Evolutionary conservation across 2,113 vertebrate species (phyloP).

Genomic region (Pelmatolapia mariae): DNA sequence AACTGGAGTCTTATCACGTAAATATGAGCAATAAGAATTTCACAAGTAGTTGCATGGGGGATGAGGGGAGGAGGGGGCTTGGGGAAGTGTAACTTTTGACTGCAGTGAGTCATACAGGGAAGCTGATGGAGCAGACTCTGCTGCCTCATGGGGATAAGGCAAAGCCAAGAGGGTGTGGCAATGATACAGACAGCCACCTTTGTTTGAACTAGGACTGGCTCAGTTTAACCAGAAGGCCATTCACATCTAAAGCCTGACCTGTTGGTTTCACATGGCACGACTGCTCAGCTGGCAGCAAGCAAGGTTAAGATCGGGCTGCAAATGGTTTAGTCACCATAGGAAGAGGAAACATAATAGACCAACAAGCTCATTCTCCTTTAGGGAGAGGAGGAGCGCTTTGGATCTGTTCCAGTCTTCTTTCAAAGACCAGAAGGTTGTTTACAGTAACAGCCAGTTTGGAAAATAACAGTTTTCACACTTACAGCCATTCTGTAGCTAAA

Average conservation of each 20-base stretch:
- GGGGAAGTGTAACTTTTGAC: conserved; percentile 3
- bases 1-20: not conserved
- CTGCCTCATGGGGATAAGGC: conserved; percentile 21
- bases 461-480: not conserved
- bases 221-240: conserved; percentile 37
- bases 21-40: conserved; percentile 17
- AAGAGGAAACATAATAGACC: not conserved
- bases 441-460: not conserved
- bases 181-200: conserved; percentile 46
- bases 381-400: not conserved
- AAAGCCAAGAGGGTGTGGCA: conserved; percentile 51
- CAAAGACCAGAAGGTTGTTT: not conserved
- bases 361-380: not conserved
- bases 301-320: not conserved
- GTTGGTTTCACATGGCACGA: not conserved
- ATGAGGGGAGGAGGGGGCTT: not conserved
- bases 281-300: not conserved
- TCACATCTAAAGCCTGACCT: conserved; percentile 18
- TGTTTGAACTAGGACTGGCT: conserved; percentile 61
- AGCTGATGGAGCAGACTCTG: conserved; percentile 9
- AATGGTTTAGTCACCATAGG: not conserved
- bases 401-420: not conserved
- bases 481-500: not conserved
- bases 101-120: conserved; percentile 35
- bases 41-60: not conserved